Percentiles rank a stretch among this genome's conserved stretches.
phyloP scores from a whole-genome alignment of 1,140 invertebrate species.

The Achroia grisella region DNA sequence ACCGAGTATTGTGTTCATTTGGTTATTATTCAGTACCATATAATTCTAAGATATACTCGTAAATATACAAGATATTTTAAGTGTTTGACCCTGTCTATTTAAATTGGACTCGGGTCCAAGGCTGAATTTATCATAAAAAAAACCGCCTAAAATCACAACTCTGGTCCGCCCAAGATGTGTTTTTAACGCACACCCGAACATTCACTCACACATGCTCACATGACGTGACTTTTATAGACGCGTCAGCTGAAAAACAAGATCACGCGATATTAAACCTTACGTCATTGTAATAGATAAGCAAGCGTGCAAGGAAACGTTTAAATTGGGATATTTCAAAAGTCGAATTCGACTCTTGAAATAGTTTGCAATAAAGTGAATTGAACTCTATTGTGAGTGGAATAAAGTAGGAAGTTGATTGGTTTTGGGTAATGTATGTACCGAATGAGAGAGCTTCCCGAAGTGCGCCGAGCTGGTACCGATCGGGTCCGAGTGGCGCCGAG shows the following conservation, averaged over 20 bases:
- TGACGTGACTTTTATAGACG: slow-evolving; percentile 58
- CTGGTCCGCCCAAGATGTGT: slow-evolving; percentile 58
- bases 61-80: too few species aligned
- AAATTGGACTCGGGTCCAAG: too few species aligned
- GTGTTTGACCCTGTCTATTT: too few species aligned
- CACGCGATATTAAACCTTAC: slow-evolving; percentile 25
- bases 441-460: slow-evolving; percentile 63
- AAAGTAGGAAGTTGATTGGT: too few species aligned
- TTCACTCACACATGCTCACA: slow-evolving; percentile 30
- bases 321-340: slow-evolving; percentile 70
- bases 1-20: too few species aligned
- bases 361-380: too few species aligned
- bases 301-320: slow-evolving; percentile 20
- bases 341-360: slow-evolving; percentile 53
- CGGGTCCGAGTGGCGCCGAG: slow-evolving; percentile 66
- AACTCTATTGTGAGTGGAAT: too few species aligned
- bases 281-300: slow-evolving; percentile 17
- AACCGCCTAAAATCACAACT: slow-evolving; percentile 47
- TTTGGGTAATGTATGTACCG: slow-evolving; percentile 20
- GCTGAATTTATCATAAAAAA: slow-evolving; percentile 30
- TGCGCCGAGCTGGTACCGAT: slow-evolving; percentile 62
- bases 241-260: slow-evolving; percentile 56
- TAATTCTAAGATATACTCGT: too few species aligned
- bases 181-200: slow-evolving; percentile 48
- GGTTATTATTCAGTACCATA: too few species aligned